Evolutionary conservation across 2,888 invertebrate species (phyloP).

Genomic region (Macrophya annulata): DNA sequence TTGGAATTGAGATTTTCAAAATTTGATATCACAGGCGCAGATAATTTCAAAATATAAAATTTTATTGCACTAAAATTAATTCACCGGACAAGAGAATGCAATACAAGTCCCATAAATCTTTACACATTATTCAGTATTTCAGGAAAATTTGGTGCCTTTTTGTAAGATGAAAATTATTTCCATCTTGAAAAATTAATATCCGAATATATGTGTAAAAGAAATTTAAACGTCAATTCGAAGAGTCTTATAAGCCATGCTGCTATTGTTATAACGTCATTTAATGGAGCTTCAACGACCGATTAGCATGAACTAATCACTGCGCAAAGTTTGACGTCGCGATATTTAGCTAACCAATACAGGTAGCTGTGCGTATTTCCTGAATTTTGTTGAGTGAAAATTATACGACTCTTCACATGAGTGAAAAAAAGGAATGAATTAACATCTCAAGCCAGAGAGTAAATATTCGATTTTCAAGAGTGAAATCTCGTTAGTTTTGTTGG

Average conservation of each 20-base stretch:
- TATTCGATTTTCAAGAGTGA: too few relatives aligned
- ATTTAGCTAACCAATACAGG: neutral
- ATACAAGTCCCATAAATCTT: neutral
- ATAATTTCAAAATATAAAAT: neutral
- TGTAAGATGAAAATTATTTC: neutral
- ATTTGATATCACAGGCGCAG: neutral
- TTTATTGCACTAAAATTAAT: neutral
- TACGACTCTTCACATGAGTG: too few relatives aligned
- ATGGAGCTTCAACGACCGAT: neutral
- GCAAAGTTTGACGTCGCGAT: neutral
- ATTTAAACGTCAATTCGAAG: neutral
- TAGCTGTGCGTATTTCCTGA: neutral
- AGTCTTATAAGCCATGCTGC: neutral
- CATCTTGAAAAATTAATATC: neutral
- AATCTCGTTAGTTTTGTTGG: too few relatives aligned
- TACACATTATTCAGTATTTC: neutral
- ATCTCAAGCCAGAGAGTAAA: too few relatives aligned
- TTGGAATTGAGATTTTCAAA: neutral
- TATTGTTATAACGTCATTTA: conserved; percentile 6
- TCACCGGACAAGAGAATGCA: neutral
- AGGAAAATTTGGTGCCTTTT: conserved; percentile 3
- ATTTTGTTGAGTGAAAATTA: too few relatives aligned
- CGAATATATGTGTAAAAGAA: neutral
- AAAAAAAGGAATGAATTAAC: too few relatives aligned
- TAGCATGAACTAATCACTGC: conserved; percentile 5